Conservation (phyloP, 2,113 vertebrate genomes). For the Setophaga petechia region DNA sequence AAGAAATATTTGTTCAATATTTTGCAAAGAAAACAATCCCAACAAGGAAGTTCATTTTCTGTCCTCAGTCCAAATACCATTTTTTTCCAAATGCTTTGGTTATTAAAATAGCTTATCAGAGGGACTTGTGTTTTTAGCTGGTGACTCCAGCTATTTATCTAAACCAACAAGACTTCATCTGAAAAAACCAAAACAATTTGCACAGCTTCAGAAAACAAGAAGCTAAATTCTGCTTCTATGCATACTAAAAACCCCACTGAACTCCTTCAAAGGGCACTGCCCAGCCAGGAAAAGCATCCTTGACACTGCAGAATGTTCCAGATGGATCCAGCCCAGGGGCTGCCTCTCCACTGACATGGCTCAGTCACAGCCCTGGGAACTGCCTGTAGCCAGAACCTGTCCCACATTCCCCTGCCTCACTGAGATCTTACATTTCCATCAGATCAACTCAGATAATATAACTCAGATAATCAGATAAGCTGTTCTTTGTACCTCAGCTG, state of each 20-base stretch:
- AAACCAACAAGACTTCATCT: neutral
- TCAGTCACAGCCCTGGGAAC: neutral
- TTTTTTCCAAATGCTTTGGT: neutral
- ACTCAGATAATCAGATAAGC: neutral
- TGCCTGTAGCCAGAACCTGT: neutral
- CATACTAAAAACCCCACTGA: neutral
- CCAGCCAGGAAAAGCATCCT: neutral
- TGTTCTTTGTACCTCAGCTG: neutral
- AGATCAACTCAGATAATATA: neutral
- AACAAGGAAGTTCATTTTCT: neutral
- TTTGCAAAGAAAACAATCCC: neutral
- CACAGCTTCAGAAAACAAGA: neutral
- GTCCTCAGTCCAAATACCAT: neutral
- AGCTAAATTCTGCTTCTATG: neutral
- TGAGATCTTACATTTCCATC: neutral
- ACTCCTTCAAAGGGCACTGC: neutral
- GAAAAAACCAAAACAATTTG: neutral
- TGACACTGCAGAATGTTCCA: fast-evolving
- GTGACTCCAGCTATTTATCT: neutral
- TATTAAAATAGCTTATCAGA: neutral
- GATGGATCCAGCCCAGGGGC: neutral
- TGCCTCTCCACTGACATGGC: neutral
- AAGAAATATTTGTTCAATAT: neutral
- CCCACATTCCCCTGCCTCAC: neutral
- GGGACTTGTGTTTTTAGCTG: neutral